Evolutionary conservation across 2,797 vertebrate species (phyloP).

Genomic region (Tokudaia tokunoshimensis): DNA sequence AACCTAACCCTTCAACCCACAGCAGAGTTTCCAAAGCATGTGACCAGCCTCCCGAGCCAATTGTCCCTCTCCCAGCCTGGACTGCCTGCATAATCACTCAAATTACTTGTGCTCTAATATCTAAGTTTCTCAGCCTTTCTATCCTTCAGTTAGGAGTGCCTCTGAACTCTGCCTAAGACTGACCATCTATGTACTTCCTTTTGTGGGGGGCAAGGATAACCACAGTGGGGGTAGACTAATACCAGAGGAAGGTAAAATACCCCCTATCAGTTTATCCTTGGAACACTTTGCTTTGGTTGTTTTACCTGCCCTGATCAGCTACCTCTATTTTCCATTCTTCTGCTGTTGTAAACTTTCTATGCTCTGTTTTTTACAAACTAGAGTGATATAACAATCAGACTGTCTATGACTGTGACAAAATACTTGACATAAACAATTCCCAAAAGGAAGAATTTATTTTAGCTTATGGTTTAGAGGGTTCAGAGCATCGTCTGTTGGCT

Average conservation of each 20-base stretch:
- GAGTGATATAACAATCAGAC: not conserved
- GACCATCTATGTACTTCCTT: not conserved
- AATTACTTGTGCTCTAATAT: not conserved
- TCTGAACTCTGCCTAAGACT: not conserved
- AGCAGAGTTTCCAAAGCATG: not conserved
- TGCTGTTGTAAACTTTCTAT: not conserved
- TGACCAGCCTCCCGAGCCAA: not conserved
- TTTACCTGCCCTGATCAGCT: not conserved
- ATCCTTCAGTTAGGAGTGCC: not conserved
- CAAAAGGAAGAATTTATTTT: not conserved
- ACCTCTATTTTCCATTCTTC: not conserved
- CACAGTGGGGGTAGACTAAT: not conserved
- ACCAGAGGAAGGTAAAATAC: not conserved
- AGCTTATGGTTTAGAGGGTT: not conserved
- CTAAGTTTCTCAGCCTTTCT: not conserved
- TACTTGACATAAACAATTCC: not conserved
- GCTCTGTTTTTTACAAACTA: not conserved
- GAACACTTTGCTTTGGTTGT: not conserved
- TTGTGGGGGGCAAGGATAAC: rapidly evolving
- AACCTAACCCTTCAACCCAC: not conserved
- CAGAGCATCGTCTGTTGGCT: not conserved
- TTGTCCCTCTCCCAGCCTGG: not conserved
- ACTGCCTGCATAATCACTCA: not conserved
- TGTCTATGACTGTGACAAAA: not conserved
- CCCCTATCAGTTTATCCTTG: not conserved